These are phyloP conservation scores for Colossoma macropomum DNA, from an alignment of 2,113 vertebrate species.

Conservation along the genomic window DNA sequence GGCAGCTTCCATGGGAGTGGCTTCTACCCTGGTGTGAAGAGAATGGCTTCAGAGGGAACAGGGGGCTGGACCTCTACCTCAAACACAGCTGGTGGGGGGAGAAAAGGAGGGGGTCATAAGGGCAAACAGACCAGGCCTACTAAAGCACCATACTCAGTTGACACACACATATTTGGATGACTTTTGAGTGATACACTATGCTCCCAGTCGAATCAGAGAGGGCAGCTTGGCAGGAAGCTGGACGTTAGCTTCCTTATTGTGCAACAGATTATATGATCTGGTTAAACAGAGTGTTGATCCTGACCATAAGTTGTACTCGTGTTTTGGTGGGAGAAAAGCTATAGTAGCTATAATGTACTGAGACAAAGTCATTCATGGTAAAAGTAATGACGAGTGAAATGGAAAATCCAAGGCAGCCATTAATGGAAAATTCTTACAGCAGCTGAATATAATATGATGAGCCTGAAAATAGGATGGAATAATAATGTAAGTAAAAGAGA, in stretches of 20 bases:
- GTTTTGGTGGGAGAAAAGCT: neutral
- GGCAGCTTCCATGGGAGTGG: constrained; percentile 67
- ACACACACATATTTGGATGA: constrained; percentile 47
- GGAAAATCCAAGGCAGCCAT: neutral
- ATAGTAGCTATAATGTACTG: too few relatives aligned
- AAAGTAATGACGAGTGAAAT: neutral
- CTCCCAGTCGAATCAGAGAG: neutral
- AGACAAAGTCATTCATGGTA: neutral
- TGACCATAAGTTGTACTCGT: neutral
- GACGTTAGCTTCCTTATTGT: neutral
- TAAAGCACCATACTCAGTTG: constrained; percentile 60
- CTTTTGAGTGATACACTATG: constrained; percentile 31
- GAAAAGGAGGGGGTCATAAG: constrained; percentile 43
- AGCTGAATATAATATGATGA: neutral
- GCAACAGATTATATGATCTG: neutral
- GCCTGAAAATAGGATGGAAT: neutral
- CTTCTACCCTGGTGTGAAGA: constrained; percentile 70
- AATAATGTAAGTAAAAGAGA: too few relatives aligned
- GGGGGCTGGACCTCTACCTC: constrained; percentile 64
- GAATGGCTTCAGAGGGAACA: constrained; percentile 64
- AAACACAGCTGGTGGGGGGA: constrained; percentile 73
- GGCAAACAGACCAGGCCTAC: constrained; percentile 48
- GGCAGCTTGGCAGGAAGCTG: neutral
- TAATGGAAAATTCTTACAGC: neutral
- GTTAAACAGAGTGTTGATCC: neutral